Conservation (phyloP, 2,888 invertebrate genomes). For the Brachyopa scutellaris region DNA sequence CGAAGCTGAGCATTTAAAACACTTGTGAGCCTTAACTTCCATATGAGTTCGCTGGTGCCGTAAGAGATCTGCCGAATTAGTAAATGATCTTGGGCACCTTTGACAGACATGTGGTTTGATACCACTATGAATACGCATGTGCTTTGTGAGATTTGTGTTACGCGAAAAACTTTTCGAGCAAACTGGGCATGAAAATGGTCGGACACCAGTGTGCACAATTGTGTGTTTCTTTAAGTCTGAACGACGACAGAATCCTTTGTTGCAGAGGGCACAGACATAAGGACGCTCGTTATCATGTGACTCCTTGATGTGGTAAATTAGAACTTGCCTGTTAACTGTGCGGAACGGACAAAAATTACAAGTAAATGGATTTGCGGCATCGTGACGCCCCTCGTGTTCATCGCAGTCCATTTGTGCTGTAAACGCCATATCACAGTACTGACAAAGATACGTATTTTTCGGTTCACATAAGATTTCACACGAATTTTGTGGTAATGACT, state of each 20-base stretch:
- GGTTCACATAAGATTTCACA: slow-evolving; percentile 42
- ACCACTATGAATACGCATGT: slow-evolving; percentile 88
- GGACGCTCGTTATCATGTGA: slow-evolving; percentile 88
- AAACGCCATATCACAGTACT: slow-evolving; percentile 89
- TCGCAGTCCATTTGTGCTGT: slow-evolving; percentile 85
- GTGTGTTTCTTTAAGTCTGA: slow-evolving; percentile 89
- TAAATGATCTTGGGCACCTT: slow-evolving; percentile 88
- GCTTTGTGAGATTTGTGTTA: slow-evolving; percentile 90
- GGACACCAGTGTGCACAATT: slow-evolving; percentile 89
- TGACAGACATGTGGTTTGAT: slow-evolving; percentile 88
- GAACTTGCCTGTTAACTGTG: slow-evolving; percentile 76
- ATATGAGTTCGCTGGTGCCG: slow-evolving; percentile 87
- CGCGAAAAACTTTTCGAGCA: slow-evolving; percentile 89
- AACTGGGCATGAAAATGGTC: slow-evolving; percentile 88
- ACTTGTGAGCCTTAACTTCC: slow-evolving; percentile 86
- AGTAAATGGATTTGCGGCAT: slow-evolving; percentile 81
- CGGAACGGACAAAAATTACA: slow-evolving; percentile 79
- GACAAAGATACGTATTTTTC: slow-evolving; percentile 87
- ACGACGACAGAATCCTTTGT: slow-evolving; percentile 86
- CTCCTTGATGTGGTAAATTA: slow-evolving; percentile 86
- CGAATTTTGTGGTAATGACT: slow-evolving; percentile 7
- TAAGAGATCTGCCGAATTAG: slow-evolving; percentile 86
- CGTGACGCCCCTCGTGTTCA: slow-evolving; percentile 86
- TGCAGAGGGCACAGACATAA: slow-evolving; percentile 87
- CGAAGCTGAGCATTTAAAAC: slow-evolving; percentile 86